These are phyloP conservation scores for Pollicipes pollicipes DNA, from an alignment of 1,140 invertebrate species.

Conservation along the genomic window DNA sequence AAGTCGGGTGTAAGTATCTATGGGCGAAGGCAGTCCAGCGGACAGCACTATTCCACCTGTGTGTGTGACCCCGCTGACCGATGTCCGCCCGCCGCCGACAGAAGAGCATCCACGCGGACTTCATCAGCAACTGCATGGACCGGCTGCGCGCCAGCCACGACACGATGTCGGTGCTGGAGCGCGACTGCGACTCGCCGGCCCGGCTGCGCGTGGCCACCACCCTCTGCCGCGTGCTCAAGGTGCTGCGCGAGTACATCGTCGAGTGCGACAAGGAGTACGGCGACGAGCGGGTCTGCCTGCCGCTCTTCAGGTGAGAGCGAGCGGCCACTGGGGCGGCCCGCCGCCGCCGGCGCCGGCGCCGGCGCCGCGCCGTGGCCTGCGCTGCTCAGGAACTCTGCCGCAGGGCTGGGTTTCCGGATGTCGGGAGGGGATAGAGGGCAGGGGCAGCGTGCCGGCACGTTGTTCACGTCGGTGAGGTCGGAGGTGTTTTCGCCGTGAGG, in stretches of 20 bases:
- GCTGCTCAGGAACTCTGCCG: constrained; percentile 73
- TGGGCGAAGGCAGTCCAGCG: too few species aligned
- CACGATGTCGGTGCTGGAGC: constrained; percentile 39
- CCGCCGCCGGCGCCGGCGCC: constrained; percentile 68
- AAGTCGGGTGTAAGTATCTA: too few species aligned
- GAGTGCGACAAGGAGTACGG: constrained; percentile 87
- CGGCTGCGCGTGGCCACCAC: constrained; percentile 56
- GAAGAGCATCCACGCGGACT: constrained; percentile 60
- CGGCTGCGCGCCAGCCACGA: constrained; percentile 65
- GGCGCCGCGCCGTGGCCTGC: constrained; percentile 75
- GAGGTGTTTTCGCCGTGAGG: too few species aligned
- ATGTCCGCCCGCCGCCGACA: neutral
- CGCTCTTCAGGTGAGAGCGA: constrained; percentile 49
- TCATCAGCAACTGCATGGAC: constrained; percentile 72
- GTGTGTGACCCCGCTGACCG: neutral
- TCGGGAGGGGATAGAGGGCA: too few species aligned
- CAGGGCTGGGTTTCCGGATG: constrained; percentile 74
- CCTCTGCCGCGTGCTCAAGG: constrained; percentile 85
- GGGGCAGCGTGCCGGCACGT: too few species aligned
- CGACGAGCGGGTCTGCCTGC: constrained; percentile 72
- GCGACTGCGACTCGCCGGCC: constrained; percentile 31
- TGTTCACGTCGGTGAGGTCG: too few species aligned
- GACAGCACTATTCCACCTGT: too few species aligned
- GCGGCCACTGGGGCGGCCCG: constrained; percentile 43
- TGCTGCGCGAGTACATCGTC: constrained; percentile 84